phyloP scores from a whole-genome alignment of 2,797 vertebrate genomes.

The Decapterus maruadsi region DNA sequence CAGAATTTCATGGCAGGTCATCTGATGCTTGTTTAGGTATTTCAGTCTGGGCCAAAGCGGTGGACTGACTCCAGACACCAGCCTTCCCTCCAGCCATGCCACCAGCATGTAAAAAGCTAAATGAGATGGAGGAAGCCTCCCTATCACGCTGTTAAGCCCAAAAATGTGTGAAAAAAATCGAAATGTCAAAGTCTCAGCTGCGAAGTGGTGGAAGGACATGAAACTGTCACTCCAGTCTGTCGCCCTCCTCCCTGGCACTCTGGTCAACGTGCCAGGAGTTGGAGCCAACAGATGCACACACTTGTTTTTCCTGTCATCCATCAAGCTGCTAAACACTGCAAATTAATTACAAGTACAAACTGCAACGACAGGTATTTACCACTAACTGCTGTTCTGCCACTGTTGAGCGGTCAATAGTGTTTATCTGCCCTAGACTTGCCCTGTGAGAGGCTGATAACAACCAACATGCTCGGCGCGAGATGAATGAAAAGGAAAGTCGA shows the following conservation, averaged over 20 bases:
- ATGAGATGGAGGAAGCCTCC: constrained; percentile 15
- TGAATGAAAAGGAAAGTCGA: constrained; percentile 4
- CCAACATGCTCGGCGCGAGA: not conserved
- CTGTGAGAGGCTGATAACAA: not conserved
- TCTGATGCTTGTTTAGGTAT: not conserved
- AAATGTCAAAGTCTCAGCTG: constrained; percentile 42
- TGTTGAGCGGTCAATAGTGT: constrained; percentile 4
- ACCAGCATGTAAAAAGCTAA: constrained; percentile 10
- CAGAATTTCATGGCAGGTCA: not conserved
- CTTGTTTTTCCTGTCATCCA: constrained; percentile 37
- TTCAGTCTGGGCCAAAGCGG: not conserved
- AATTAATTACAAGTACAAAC: constrained; percentile 34
- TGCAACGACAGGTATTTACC: constrained; percentile 20
- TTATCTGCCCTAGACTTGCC: constrained; percentile 1
- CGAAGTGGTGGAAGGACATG: constrained; percentile 39
- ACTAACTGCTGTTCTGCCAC: constrained; percentile 22
- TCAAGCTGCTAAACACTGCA: constrained; percentile 27
- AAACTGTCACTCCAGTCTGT: constrained; percentile 58
- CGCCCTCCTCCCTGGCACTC: constrained; percentile 35
- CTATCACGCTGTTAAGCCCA: not conserved
- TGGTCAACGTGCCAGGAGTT: constrained; percentile 37
- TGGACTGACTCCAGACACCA: not conserved
- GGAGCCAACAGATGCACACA: constrained; percentile 51
- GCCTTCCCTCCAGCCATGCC: not conserved
- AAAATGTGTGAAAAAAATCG: constrained; percentile 41